These are phyloP conservation scores for Agapostemon virescens DNA, from an alignment of 2,888 invertebrate species.

Conservation along the genomic window DNA sequence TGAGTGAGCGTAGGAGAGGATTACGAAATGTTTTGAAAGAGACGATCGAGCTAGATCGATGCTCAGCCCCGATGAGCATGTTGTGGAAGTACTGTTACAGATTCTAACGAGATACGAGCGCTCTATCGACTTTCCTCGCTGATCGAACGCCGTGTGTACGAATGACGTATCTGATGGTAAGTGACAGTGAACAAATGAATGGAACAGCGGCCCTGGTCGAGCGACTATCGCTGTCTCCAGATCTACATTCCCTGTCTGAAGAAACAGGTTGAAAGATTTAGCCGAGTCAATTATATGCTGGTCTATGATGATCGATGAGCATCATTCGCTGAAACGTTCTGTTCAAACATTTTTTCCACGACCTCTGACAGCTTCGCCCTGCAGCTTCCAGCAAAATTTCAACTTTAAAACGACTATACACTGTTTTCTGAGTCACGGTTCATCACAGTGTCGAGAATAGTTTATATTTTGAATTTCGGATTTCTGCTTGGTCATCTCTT, in stretches of 20 bases:
- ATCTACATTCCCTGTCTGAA: slow-evolving; percentile 2
- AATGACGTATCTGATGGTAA: slow-evolving; percentile 7
- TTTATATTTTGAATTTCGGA: too few species aligned
- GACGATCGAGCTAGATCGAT: neutral
- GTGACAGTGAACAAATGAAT: slow-evolving; percentile 15
- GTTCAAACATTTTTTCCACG: neutral
- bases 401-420: too few species aligned
- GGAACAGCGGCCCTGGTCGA: neutral
- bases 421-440: too few species aligned
- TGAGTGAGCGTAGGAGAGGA: neutral
- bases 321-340: neutral
- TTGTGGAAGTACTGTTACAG: neutral
- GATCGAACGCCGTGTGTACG: neutral
- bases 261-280: slow-evolving; percentile 12
- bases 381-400: neutral
- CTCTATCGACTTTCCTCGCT: slow-evolving; percentile 6
- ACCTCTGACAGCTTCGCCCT: neutral
- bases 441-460: too few species aligned
- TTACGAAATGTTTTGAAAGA: neutral
- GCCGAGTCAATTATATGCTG: slow-evolving; percentile 7
- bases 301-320: slow-evolving; percentile 14
- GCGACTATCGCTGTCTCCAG: slow-evolving; percentile 2
- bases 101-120: neutral
- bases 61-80: neutral
- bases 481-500: too few species aligned